A percentile compares a stretch with the other conserved stretches of the same genome.
Conservation (phyloP, 1,140 invertebrate species). For the Lethrus apterus region DNA sequence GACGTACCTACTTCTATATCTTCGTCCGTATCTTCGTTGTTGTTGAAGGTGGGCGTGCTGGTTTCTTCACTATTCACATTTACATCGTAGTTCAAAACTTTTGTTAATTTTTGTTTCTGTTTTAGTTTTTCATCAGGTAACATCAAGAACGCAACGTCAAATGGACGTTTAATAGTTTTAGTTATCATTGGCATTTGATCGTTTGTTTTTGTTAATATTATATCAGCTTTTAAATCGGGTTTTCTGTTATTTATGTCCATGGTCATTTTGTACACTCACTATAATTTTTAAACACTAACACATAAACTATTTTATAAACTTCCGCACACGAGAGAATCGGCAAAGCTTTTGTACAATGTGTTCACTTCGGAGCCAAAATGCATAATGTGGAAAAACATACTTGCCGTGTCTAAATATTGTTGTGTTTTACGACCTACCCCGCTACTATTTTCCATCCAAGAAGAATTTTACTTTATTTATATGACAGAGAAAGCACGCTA, state of each 20-base stretch:
- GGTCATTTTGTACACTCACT: conserved; percentile 22
- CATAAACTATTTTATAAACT: conserved; percentile 6
- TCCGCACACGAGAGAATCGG: not conserved
- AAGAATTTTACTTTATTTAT: conserved; percentile 12
- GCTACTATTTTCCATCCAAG: conserved; percentile 15
- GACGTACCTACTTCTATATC: conserved; percentile 48
- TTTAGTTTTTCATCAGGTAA: conserved; percentile 73
- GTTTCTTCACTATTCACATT: conserved; percentile 24
- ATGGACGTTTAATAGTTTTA: conserved; percentile 59
- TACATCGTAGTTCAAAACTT: conserved; percentile 16
- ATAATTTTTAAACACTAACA: conserved; percentile 9
- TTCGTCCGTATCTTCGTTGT: conserved; percentile 33
- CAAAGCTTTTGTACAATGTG: conserved; percentile 16
- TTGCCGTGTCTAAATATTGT: conserved; percentile 39
- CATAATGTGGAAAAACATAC: conserved; percentile 40
- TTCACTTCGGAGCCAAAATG: conserved; percentile 24
- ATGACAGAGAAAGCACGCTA: conserved; percentile 21
- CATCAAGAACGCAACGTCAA: conserved; percentile 82
- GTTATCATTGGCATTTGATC: conserved; percentile 30
- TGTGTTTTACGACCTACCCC: conserved; percentile 27
- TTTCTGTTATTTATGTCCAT: conserved; percentile 33
- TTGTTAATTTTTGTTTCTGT: conserved; percentile 47
- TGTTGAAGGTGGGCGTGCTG: conserved; percentile 28
- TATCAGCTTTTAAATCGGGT: conserved; percentile 31
- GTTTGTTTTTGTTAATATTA: conserved; percentile 19